Base-by-base conservation (phyloP, 2,888 invertebrate genomes). In the Drosophila niveifrons region DNA sequence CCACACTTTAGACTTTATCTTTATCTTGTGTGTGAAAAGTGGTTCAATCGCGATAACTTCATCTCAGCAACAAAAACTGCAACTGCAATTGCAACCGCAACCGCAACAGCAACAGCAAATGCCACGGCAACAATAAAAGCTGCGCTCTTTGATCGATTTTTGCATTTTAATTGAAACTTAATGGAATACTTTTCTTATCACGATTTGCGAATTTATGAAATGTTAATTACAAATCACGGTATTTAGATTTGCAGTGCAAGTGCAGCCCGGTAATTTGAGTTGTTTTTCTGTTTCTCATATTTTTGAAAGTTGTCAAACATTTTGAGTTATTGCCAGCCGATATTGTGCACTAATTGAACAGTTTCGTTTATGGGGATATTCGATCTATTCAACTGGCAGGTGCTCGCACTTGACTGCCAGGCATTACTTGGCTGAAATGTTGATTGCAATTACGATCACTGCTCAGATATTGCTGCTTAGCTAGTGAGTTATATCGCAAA, bases 81-180 rank as follows among this genome's bases (percentile, higher is more conserved):
- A 64, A 50, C 34, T 50, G 34, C 52, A 41, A 6, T 31, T 36
- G 53, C 39, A 41, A 11, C 23, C 48, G 29, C 39, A 41, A 65
- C 46, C 50, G 34, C 52, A 41, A 2, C 39, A 50, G 52, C 39
- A 51, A 13, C 17, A 48, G 23, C 39, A 43, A 36, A 15, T 41
- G 57, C 48, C 50, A 55, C 46, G 51, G 44, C 51, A 59, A 29
- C 41, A 61, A 48, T 43, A 47, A 34, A 29, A 39, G 52, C 59
- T 15, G 23, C 50, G 18, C 15, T 10, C 44, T 56, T 75, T 65
- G 78, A 75, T 78, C 61, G 58, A 34, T 58, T 75, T 72, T 79
- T 80, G 73, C 78, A 85, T 81, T 89, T 89, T 87, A 89, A 89
- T 89, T 89, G 89, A 89, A 89, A 89, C 85, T 81, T 89, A 88